Evolutionary conservation across 2,888 invertebrate genomes (phyloP), one percentile per base, ranked within the genome.

Genomic region (Limulus polyphemus): DNA sequence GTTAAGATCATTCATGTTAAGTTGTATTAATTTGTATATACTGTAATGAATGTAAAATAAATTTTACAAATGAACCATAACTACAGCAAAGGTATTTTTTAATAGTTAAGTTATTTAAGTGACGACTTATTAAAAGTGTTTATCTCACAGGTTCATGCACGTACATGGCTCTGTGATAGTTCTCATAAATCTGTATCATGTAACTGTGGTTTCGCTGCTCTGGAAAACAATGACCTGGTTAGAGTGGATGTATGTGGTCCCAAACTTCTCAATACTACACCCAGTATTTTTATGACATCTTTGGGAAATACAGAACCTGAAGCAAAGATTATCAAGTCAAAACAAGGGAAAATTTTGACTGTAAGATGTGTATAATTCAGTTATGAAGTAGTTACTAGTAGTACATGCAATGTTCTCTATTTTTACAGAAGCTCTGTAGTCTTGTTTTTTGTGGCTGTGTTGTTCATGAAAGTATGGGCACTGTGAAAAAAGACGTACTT

Each of bases 121-220:
- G 32, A n/a, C 5, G 14, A 3, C 13, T 50, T 13, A 13, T n/a
- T 3, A n/a, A 50, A 50, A 13, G 51, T 50, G 13, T 50, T 14
- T 50, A 50, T 50, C 13, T 50, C 32, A 50, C 51, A 50, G 51
- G n/a, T 54, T 54, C 54, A 54, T 54, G 14, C 14, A 13, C 54
- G 54, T 54, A 54, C 32, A 13, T 54, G 54, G 54, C 10, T 17
- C 14, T 54, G 54, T n/a, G 32, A 10, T 10, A 54, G 32, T 54
- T 54, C 32, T n/a, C 54, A 16, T 17, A 17, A 16, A 11, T 32
- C 32, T 16, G 54, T 54, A 13, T 56, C 57, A 13, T 47, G 47
- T n/a, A 17, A 16, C 17, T 56, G 57, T 46, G 57, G 57, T 48
- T 47, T 56, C 4, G 57, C 57, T 11, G 57, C 57, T n/a, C 14